Evolutionary conservation across 2,888 invertebrate species (phyloP).

Genomic region (Lepidocyrtoides sp.): DNA sequence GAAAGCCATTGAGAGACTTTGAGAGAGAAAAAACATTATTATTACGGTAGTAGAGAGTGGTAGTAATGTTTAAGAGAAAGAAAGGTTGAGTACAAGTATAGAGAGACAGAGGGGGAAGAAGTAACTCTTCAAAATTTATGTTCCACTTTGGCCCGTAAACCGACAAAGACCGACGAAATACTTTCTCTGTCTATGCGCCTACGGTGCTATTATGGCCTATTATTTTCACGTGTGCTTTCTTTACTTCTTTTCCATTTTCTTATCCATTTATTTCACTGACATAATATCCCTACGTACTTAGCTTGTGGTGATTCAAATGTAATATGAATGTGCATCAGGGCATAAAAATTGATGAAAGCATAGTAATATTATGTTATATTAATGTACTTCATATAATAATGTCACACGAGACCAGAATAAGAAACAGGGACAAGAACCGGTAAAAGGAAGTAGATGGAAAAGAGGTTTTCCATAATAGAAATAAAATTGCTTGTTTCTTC

Average conservation of each 20-base stretch:
- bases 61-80: slow-evolving; percentile 15
- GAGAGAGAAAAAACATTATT: too few relatives aligned
- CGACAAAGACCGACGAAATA: slow-evolving; percentile 64
- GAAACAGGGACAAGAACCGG: not conserved
- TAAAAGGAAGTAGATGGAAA: not conserved
- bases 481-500: not conserved
- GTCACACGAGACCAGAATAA: not conserved
- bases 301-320: not conserved
- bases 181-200: slow-evolving; percentile 24
- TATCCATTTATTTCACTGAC: slow-evolving; percentile 41
- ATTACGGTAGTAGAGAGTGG: too few relatives aligned
- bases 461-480: not conserved
- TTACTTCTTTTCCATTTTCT: slow-evolving; percentile 20
- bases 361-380: not conserved
- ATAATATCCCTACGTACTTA: not conserved
- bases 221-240: slow-evolving; percentile 10
- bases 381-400: not conserved
- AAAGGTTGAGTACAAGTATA: not conserved
- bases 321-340: not conserved
- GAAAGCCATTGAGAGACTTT: too few relatives aligned
- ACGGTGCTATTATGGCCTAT: slow-evolving; percentile 30
- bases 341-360: not conserved
- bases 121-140: slow-evolving; percentile 63
- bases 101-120: not conserved
- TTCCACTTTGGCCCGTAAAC: slow-evolving; percentile 47